A percentile compares a stretch with the other conserved stretches of the same genome.
Evolutionary conservation across 2,113 vertebrate species (phyloP).

Genomic region (Sorex fumeus): DNA sequence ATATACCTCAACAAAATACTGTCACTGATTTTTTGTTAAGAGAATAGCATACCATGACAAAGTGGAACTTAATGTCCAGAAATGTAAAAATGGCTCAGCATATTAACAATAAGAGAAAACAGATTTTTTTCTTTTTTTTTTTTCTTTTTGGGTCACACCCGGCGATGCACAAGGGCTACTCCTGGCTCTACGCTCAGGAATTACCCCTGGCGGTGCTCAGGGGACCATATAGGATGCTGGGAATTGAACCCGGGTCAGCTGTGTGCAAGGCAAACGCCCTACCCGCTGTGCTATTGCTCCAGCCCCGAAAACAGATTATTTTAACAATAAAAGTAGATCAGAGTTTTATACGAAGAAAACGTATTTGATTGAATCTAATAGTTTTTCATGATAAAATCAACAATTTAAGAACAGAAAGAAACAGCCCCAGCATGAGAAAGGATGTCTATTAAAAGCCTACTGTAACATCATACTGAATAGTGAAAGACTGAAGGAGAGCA

Average conservation of each 20-base stretch:
- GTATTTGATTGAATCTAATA: neutral
- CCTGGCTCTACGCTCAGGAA: too few relatives aligned
- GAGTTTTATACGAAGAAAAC: neutral
- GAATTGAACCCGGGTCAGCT: too few relatives aligned
- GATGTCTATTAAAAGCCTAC: neutral
- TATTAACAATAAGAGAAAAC: too few relatives aligned
- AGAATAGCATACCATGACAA: neutral
- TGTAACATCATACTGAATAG: neutral
- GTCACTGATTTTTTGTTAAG: neutral
- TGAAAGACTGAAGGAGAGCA: neutral
- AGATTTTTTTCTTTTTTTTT: too few relatives aligned
- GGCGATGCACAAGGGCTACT: too few relatives aligned
- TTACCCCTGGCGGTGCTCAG: too few relatives aligned
- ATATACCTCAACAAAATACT: constrained; percentile 2
- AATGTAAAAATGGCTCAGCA: constrained; percentile 3
- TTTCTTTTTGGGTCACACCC: too few relatives aligned
- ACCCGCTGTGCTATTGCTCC: too few relatives aligned
- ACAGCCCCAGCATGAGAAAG: constrained; percentile 14
- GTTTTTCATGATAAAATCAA: constrained; percentile 8
- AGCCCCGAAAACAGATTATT: too few relatives aligned
- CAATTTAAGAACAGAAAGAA: neutral
- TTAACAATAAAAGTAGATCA: neutral
- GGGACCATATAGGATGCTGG: too few relatives aligned
- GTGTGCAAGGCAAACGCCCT: too few relatives aligned
- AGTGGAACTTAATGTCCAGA: neutral